A percentile compares a stretch with the other conserved stretches of the same genome.
These are phyloP conservation scores for Phyllotreta cruciferae DNA, from an alignment of 2,888 invertebrate species.

Conservation along the genomic window DNA sequence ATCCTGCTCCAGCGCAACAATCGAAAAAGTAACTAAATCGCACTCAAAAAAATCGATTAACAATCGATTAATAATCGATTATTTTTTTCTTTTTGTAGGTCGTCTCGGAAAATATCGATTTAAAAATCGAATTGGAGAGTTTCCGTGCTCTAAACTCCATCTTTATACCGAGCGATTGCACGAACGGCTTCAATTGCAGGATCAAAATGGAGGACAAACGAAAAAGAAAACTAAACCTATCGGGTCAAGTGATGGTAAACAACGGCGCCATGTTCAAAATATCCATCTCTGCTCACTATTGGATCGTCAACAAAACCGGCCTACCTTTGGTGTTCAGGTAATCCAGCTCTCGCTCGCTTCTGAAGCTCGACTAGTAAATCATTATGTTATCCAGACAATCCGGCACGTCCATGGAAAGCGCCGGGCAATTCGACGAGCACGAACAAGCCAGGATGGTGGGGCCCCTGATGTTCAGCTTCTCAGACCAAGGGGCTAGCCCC, in stretches of 20 bases:
- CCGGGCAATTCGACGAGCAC: conserved; percentile 94
- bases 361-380: background rate
- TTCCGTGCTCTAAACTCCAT: conserved; percentile 64
- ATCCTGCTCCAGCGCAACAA: conserved; percentile 54
- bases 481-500: conserved; percentile 86
- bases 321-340: conserved; percentile 81
- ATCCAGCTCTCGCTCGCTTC: background rate
- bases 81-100: conserved; percentile 60
- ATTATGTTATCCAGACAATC: conserved; percentile 76
- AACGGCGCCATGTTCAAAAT: conserved; percentile 57
- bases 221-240: conserved; percentile 77
- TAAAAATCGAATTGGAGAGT: conserved; percentile 83
- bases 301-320: conserved; percentile 96
- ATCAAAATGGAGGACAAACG: conserved; percentile 78
- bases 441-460: conserved; percentile 92
- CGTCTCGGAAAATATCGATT: conserved; percentile 75
- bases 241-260: conserved; percentile 63
- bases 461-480: conserved; percentile 92
- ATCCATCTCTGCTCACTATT: conserved; percentile 84
- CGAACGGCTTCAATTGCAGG: conserved; percentile 51
- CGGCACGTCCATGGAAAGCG: conserved; percentile 75
- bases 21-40: conserved; percentile 54
- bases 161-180: conserved; percentile 50
- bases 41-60: too few relatives aligned
- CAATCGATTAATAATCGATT: too few relatives aligned